Evolutionary conservation across 2,888 invertebrate genomes (phyloP), one percentile per base, ranked within the genome.

Genomic region (Xanthorhoe designata): DNA sequence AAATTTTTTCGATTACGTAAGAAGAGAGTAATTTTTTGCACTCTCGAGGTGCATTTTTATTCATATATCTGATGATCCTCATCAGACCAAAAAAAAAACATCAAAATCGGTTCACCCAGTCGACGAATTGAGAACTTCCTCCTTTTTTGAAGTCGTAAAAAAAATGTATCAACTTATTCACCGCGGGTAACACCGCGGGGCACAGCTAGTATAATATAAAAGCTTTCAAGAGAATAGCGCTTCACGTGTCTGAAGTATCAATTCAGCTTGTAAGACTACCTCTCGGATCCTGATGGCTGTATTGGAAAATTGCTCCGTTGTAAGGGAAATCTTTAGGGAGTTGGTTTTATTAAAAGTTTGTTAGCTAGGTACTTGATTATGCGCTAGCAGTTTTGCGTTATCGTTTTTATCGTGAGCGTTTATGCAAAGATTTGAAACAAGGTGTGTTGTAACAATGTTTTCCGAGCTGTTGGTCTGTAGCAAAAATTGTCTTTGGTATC

Each of bases 131-230:
- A n/a, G n/a, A n/a, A n/a, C n/a, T n/a, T n/a, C n/a, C n/a, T n/a
- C n/a, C n/a, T n/a, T n/a, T n/a, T n/a, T n/a, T n/a, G n/a, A n/a
- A n/a, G n/a, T n/a, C n/a, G n/a, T n/a, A n/a, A n/a, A n/a, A n/a
- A n/a, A n/a, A n/a, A n/a, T n/a, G n/a, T n/a, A n/a, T n/a, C n/a
- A n/a, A n/a, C n/a, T n/a, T n/a, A n/a, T n/a, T n/a, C n/a, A n/a
- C n/a, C n/a, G n/a, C n/a, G n/a, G n/a, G n/a, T n/a, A n/a, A n/a
- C n/a, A n/a, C n/a, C n/a, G n/a, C n/a, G n/a, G n/a, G n/a, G n/a
- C n/a, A n/a, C n/a, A n/a, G n/a, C n/a, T n/a, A n/a, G n/a, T 92
- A 91, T 91, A 91, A 92, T 92, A 92, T 90, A 91, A 91, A 92
- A 92, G 90, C 92, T 93, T 92, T 92, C 91, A 92, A 91, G 87